Conservation (phyloP, 2,888 invertebrate genomes). For the Acleris literana region DNA sequence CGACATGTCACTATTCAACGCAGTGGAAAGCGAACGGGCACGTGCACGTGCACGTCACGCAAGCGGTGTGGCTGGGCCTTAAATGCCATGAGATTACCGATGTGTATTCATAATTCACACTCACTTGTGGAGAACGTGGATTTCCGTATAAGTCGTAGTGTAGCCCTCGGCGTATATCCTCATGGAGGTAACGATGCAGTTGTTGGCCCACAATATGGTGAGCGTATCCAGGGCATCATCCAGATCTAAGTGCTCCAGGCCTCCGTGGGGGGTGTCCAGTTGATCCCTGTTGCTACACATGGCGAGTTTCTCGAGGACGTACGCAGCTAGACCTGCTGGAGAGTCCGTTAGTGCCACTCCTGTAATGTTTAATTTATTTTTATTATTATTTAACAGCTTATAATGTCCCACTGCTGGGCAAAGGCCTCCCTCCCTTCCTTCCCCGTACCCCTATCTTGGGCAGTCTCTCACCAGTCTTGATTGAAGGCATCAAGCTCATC, state of each 20-base stretch:
- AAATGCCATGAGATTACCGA: too few species aligned
- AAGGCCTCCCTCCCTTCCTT: too few species aligned
- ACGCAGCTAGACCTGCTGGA: conserved; percentile 93
- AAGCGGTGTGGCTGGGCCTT: too few species aligned
- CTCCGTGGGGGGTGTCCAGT: conserved; percentile 85
- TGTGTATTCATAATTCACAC: background rate
- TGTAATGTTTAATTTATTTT: conserved; percentile 51
- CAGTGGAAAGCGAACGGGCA: too few species aligned
- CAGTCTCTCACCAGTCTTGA: too few species aligned
- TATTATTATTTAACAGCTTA: too few species aligned
- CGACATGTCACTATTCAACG: too few species aligned
- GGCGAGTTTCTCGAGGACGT: conserved; percentile 94
- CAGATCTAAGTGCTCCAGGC: conserved; percentile 84
- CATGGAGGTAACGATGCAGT: conserved; percentile 89
- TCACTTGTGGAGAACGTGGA: conserved; percentile 42
- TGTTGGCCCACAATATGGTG: conserved; percentile 91
- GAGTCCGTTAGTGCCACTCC: conserved; percentile 89
- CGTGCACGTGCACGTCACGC: too few species aligned
- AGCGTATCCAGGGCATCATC: conserved; percentile 91
- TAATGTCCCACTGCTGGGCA: too few species aligned
- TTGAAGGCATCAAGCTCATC: too few species aligned
- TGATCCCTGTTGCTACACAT: conserved; percentile 85
- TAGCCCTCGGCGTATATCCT: conserved; percentile 89
- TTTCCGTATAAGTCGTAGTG: conserved; percentile 47
- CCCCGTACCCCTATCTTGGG: too few species aligned